Evolutionary conservation across 2,113 vertebrate species (phyloP).

Genomic region (Ceyx margarethae): DNA sequence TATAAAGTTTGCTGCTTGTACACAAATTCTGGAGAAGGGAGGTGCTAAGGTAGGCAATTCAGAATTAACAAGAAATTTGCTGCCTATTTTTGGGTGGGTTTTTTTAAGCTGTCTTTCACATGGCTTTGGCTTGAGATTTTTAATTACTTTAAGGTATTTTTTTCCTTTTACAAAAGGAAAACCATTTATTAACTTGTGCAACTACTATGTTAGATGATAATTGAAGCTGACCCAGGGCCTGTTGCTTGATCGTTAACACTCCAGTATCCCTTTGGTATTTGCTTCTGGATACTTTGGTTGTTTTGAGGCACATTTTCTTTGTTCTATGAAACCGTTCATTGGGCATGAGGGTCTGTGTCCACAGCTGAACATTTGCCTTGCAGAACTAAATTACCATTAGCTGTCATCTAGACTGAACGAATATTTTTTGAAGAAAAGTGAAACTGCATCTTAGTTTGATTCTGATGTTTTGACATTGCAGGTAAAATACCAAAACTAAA

Average conservation of each 20-base stretch:
- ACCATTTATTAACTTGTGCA: neutral
- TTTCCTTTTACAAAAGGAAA: neutral
- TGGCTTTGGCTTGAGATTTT: slow-evolving; percentile 19
- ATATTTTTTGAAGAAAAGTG: neutral
- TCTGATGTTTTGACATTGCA: slow-evolving; percentile 25
- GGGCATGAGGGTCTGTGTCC: neutral
- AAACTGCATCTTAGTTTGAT: neutral
- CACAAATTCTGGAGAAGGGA: slow-evolving; percentile 25
- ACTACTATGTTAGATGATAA: neutral
- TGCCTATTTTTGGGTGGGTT: neutral
- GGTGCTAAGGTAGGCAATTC: slow-evolving; percentile 13
- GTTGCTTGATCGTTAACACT: neutral
- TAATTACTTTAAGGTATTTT: neutral
- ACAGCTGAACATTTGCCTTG: neutral
- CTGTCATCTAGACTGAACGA: neutral
- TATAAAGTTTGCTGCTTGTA: slow-evolving; percentile 13
- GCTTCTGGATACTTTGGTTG: neutral
- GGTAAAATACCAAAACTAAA: neutral
- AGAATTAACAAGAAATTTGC: slow-evolving; percentile 3
- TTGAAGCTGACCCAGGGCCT: neutral
- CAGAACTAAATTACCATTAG: neutral
- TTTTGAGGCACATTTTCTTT: neutral
- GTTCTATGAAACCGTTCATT: neutral
- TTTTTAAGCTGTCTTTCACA: neutral
- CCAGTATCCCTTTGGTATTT: neutral